phyloP scores from a whole-genome alignment of 2,797 vertebrate species.

The Percopsis omiscomaycus region DNA sequence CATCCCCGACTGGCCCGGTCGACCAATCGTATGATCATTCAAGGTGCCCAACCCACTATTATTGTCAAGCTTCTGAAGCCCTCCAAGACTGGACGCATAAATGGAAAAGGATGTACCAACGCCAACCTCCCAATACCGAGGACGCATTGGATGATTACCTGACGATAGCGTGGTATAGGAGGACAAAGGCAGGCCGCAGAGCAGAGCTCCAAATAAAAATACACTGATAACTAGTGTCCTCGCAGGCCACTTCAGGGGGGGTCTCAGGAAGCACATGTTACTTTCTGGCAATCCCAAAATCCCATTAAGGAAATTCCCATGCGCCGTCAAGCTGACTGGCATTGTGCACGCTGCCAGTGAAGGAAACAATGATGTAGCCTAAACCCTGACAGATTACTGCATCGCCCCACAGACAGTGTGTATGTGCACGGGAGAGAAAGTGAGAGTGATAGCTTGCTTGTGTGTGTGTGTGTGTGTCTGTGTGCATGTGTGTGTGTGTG shows the following conservation, averaged over 20 bases:
- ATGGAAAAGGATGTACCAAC: no score
- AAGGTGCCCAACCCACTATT: no score
- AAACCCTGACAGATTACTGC: constrained; percentile 53
- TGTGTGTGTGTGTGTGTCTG: constrained; percentile 15
- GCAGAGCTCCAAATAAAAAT: no score
- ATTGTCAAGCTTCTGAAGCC: no score
- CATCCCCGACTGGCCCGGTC: no score
- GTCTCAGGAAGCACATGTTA: constrained; percentile 47
- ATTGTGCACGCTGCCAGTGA: constrained; percentile 51
- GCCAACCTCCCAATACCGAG: no score
- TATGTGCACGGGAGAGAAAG: constrained; percentile 13
- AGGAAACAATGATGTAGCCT: constrained; percentile 51
- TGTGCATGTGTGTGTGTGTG: constrained; percentile 20
- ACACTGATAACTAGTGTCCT: no score
- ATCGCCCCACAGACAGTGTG: constrained; percentile 13
- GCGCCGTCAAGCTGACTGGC: constrained; percentile 39
- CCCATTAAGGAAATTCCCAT: constrained; percentile 57
- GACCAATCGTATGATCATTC: no score
- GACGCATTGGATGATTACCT: no score
- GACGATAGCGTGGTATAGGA: no score
- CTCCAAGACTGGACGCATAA: no score
- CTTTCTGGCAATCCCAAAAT: constrained; percentile 60
- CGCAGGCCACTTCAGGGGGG: neutral
- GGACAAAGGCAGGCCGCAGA: no score
- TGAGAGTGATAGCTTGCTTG: constrained; percentile 33